Evolutionary conservation across 2,888 invertebrate genomes (phyloP).

Genomic region (Brachyopa scutellaris): DNA sequence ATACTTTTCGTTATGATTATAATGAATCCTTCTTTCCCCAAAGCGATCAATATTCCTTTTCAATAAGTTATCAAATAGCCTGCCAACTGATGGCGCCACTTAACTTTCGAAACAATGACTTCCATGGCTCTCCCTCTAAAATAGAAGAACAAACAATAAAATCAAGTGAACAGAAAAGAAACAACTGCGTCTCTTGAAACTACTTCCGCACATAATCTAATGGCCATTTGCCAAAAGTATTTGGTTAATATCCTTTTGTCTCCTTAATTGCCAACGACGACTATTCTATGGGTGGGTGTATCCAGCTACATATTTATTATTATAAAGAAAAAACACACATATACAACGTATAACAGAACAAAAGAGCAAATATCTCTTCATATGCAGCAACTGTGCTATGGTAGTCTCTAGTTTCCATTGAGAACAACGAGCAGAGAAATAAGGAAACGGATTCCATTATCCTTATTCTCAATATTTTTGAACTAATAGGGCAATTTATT

Average conservation of each 20-base stretch:
- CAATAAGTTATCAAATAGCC: too few relatives aligned
- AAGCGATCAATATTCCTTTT: too few relatives aligned
- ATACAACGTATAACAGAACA: too few relatives aligned
- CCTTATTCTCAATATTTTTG: constrained; percentile 56
- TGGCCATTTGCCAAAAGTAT: constrained; percentile 47
- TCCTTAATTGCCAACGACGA: constrained; percentile 38
- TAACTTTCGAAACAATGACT: too few relatives aligned
- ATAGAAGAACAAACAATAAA: too few relatives aligned
- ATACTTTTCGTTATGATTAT: too few relatives aligned
- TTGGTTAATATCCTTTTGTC: constrained; percentile 47
- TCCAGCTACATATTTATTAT: constrained; percentile 32
- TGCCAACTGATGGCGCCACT: too few relatives aligned
- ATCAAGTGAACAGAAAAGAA: too few relatives aligned
- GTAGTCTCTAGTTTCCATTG: not conserved
- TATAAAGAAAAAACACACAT: not conserved
- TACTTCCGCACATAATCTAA: constrained; percentile 35
- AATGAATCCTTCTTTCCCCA: too few relatives aligned
- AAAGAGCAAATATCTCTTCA: not conserved
- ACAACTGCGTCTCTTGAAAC: too few relatives aligned
- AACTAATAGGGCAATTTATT: constrained; percentile 65
- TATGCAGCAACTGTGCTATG: too few relatives aligned
- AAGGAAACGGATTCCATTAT: constrained; percentile 41
- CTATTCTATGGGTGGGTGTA: constrained; percentile 24
- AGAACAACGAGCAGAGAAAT: not conserved
- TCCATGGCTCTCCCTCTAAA: too few relatives aligned